Conservation (phyloP, 2,113 vertebrate species). For the Stictonetta naevosa region DNA sequence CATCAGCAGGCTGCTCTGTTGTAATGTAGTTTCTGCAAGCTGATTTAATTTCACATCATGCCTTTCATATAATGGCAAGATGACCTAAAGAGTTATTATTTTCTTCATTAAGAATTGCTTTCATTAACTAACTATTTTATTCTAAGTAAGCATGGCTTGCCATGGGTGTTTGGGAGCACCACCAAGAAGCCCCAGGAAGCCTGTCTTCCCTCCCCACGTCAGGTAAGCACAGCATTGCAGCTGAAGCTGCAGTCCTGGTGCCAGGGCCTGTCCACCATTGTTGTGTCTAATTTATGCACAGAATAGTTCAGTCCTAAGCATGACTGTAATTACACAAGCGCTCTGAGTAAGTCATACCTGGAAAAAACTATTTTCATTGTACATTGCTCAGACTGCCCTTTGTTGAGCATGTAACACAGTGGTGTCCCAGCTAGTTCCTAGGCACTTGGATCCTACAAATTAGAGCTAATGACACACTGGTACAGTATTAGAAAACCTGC, state of each 20-base stretch:
- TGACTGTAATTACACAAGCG: neutral
- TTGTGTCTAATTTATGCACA: rapidly evolving
- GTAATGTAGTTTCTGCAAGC: rapidly evolving
- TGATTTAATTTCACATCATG: neutral
- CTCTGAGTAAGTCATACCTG: neutral
- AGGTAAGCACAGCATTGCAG: neutral
- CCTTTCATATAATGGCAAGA: neutral
- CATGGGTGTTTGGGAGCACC: neutral
- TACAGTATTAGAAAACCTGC: neutral
- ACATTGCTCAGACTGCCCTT: neutral
- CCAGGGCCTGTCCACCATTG: neutral
- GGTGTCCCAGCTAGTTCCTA: neutral
- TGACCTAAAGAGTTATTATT: neutral
- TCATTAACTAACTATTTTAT: neutral
- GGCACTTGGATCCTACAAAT: neutral
- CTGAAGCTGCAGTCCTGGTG: neutral
- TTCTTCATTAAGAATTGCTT: neutral
- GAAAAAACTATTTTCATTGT: neutral
- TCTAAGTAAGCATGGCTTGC: neutral
- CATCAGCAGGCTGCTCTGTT: neutral
- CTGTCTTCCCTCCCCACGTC: neutral
- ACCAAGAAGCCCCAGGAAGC: neutral
- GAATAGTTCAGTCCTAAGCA: neutral
- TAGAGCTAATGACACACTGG: neutral
- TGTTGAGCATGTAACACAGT: neutral